Base-by-base conservation (phyloP, 2,113 vertebrate species). In the Paralichthys olivaceus region DNA sequence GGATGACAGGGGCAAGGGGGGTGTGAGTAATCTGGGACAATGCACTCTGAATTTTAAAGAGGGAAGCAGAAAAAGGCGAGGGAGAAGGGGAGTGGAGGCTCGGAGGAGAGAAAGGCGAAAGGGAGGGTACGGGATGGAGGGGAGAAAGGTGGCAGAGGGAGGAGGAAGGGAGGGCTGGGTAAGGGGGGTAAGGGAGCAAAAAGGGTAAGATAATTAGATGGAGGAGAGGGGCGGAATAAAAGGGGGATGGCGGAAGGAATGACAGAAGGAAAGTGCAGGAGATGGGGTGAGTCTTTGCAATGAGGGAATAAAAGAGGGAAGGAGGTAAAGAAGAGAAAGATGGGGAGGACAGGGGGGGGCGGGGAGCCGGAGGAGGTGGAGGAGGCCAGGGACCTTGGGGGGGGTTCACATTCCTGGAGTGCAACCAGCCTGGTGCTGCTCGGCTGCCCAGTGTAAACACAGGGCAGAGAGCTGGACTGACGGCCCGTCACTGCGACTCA, bases 371-470 rank as follows among this genome's bases (percentile, higher is more conserved):
- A 37, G 58, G 20, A 60, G 58, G 58, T 60, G 58, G 58, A 12
- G 71, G 69, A 66, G 70, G 76, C 75, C 45, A 76, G 22, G 70
- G 81, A 84, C 64, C 82, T 63, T n/a, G 25, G 5, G 26, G 32
- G 55, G 19, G 81, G 87, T 75, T 84, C 87, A 83, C 89, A 93
- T 91, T 93, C 90, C 91, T 90, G 81, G 77, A 89, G 89, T 87
- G 86, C 81, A 92, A 81, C 76, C 87, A 85, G 75, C 84, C 82
- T 80, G 85, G 53, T 80, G 81, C 77, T 83, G 83, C 87, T 87
- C 82, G 77, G 87, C 81, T 90, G 85, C 75, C 69, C 80, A 91
- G 87, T 85, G 86, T 90, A 93, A 91, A 92, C 89, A 92, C 77
- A 49, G 65, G 53, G 77, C 74, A 63, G 68, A 81, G 81, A 84